Evolutionary conservation across 2,888 invertebrate species (phyloP).

Genomic region (Agonopterix alstromeriana): DNA sequence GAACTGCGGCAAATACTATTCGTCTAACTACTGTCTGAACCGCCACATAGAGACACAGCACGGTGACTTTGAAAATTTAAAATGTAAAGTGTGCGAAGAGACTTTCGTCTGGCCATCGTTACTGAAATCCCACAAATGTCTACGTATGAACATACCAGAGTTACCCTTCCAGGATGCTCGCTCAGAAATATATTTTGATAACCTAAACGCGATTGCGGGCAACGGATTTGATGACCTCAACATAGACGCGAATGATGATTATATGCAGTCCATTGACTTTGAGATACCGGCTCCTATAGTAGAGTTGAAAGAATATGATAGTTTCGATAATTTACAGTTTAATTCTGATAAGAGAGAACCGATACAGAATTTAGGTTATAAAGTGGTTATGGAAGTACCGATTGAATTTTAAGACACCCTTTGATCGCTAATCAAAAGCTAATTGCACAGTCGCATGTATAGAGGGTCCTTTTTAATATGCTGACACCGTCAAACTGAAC

Average conservation of each 20-base stretch:
- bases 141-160: slow-evolving; percentile 38
- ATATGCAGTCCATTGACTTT: slow-evolving; percentile 44
- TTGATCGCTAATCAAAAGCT: too few relatives aligned
- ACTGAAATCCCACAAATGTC: slow-evolving; percentile 44
- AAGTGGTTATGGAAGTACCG: slow-evolving; percentile 55
- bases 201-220: slow-evolving; percentile 27
- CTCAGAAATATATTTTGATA: slow-evolving; percentile 51
- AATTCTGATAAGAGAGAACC: not conserved
- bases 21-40: slow-evolving; percentile 38
- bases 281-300: slow-evolving; percentile 58
- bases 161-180: slow-evolving; percentile 49
- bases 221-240: slow-evolving; percentile 38
- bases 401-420: slow-evolving; percentile 44
- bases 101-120: slow-evolving; percentile 53
- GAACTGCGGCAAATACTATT: slow-evolving; percentile 50
- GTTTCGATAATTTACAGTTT: not conserved
- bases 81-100: slow-evolving; percentile 52
- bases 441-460: too few relatives aligned
- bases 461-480: too few relatives aligned
- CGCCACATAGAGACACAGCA: slow-evolving; percentile 47
- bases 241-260: slow-evolving; percentile 36
- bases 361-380: slow-evolving; percentile 38
- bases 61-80: slow-evolving; percentile 25
- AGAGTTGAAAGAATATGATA: slow-evolving; percentile 31
- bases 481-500: too few relatives aligned